phyloP scores from a whole-genome alignment of 2,113 vertebrate species.

The Zingel zingel region DNA sequence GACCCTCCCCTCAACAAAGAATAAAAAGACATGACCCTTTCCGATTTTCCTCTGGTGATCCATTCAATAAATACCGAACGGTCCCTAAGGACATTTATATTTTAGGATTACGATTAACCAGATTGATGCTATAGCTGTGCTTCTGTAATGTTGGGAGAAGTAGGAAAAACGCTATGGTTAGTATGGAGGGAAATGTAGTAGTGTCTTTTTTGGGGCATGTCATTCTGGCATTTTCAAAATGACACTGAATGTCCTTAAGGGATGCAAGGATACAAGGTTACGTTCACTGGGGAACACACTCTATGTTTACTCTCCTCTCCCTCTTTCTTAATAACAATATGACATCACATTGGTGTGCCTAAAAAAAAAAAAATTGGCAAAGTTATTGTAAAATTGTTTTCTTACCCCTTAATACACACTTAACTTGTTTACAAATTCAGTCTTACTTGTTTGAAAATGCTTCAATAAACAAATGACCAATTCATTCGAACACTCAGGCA shows the following conservation, averaged over 20 bases:
- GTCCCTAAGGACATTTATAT: neutral
- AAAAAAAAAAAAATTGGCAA: neutral
- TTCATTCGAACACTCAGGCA: neutral
- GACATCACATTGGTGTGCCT: neutral
- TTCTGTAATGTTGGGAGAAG: too few relatives aligned
- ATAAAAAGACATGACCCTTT: too few relatives aligned
- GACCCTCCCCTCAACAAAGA: too few relatives aligned
- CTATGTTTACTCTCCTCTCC: neutral
- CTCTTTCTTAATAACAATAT: neutral
- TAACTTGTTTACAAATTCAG: neutral
- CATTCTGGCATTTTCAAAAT: neutral
- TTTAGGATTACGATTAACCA: too few relatives aligned
- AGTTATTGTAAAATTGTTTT: neutral
- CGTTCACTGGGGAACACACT: neutral
- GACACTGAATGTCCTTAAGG: neutral
- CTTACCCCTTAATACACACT: neutral
- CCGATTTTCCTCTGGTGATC: too few relatives aligned
- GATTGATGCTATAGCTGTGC: neutral
- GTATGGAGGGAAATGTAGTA: neutral
- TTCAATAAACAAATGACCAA: neutral
- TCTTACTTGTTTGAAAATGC: neutral
- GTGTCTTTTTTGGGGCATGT: neutral
- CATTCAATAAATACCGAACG: too few relatives aligned
- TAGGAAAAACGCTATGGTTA: neutral
- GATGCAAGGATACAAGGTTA: neutral